Base-by-base conservation (phyloP, 2,888 invertebrate species). In the Rhynchonema sp. region DNA sequence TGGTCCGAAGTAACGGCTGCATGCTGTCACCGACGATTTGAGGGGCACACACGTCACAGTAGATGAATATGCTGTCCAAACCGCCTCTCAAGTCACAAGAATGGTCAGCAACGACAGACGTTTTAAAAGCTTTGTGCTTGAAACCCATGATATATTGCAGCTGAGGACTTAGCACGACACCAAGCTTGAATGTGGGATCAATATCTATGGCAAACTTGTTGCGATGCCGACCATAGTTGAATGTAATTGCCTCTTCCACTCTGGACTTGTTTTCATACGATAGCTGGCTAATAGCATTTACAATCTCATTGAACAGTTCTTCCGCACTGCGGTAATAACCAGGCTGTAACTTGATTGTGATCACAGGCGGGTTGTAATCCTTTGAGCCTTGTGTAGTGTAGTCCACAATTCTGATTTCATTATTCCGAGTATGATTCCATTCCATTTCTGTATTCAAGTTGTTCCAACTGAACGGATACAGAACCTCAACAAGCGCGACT, bases 71-170 rank as follows among this genome's bases (percentile, higher is more conserved):
- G n/a, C n/a, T 6, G n/a, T 53, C 30, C 23, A 59, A 2, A 27
- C 59, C 59, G 3, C 20, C 59, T 13, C 59, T 3, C 53, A 59
- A 54, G 30, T 59, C 59, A 3, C n/a, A 30, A 26, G 52, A n/a
- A 30, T 52, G 30, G 6, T 28, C 9, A n/a, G 28, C 56, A 2
- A 23, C 23, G 3, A 13, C n/a, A n/a, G 20, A n/a, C 3, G n/a
- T 3, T 23, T 49, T 23, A 6, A 49, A 3, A 3, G n/a, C 9
- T 20, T n/a, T 17, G 23, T n/a, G 9, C 13, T n/a, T 49, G n/a
- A 49, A 49, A 6, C 49, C 49, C 20, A 49, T 17, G n/a, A 49
- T 49, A 23, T 49, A 49, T n/a, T 17, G n/a, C 49, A 49, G 23
- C 9, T n/a, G 49, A 20, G 3, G 49, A 17, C 20, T 20, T n/a